phyloP scores from a whole-genome alignment of 2,888 invertebrate genomes.

The Celastrina argiolus region DNA sequence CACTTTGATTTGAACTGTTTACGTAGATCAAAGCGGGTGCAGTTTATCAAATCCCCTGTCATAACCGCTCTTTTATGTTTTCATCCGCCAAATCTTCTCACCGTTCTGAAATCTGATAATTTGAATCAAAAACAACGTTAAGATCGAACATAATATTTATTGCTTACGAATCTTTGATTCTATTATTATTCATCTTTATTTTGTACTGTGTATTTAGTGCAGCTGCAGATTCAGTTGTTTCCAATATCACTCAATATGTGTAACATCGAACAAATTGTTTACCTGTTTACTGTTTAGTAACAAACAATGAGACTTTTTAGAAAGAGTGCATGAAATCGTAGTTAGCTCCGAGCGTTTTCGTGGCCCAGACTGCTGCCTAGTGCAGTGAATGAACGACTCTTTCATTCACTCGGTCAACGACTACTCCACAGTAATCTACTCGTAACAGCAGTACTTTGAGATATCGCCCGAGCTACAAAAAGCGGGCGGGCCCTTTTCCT shows the following conservation, averaged over 20 bases:
- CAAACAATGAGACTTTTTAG: background rate
- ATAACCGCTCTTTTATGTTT: slow-evolving; percentile 33
- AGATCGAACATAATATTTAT: background rate
- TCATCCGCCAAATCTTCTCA: slow-evolving; percentile 10
- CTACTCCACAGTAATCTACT: slow-evolving; percentile 72
- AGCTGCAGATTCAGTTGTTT: no score
- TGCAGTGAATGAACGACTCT: slow-evolving; percentile 65
- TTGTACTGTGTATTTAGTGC: no score
- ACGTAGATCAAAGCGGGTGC: slow-evolving; percentile 68
- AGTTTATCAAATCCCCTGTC: slow-evolving; percentile 63
- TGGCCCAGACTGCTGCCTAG: slow-evolving; percentile 33
- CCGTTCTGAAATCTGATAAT: background rate
- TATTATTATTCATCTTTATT: no score
- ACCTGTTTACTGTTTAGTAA: no score
- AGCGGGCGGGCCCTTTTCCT: slow-evolving; percentile 51
- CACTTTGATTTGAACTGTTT: slow-evolving; percentile 73
- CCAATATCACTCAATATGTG: no score
- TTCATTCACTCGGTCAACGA: slow-evolving; percentile 72
- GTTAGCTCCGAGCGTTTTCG: background rate
- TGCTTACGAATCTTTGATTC: background rate
- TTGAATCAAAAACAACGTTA: background rate
- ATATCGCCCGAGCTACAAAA: slow-evolving; percentile 48
- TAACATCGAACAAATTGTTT: no score
- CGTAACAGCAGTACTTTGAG: slow-evolving; percentile 38
- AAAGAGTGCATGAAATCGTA: slow-evolving; percentile 25